Base-by-base conservation (phyloP, 2,888 invertebrate species). In the Dryobota labecula region DNA sequence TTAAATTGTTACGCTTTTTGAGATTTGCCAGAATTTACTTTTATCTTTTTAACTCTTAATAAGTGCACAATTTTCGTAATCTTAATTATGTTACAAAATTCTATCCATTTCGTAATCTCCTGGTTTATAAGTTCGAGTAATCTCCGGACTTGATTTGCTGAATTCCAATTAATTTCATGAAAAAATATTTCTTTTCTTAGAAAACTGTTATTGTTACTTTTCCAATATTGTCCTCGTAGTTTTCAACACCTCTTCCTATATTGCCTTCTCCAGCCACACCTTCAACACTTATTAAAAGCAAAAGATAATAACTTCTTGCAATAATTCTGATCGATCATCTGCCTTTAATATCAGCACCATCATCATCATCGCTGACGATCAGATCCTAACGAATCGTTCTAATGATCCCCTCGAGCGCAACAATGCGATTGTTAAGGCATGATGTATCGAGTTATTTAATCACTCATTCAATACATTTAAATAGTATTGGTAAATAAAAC, bases 371-470 rank as follows among this genome's bases (percentile, higher is more conserved):
- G 58, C 66, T 83, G 82, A 77, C 78, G 82, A 86, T 84, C 80
- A 80, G 70, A 74, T 76, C 73, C 71, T 85, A 86, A 85, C 86
- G 82, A 82, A 84, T 67, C 67, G 80, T 76, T 85, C 86, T 90
- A 90, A 89, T 90, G 87, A 86, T 86, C 71, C 76, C 80, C 84
- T 85, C 83, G 86, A 86, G 85, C 86, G 87, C 72, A 90, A 91
- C 90, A 92, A 92, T 90, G 83, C 83, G 78, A 89, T 91, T 90
- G 90, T 92, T 92, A 90, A 85, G 85, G 90, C 90, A 91, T 92
- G 91, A 93, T 92, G 83, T 90, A 93, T 92, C 84, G 89, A 88
- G 91, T 89, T 86, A 86, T 90, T 90, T 90, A 91, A 92, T 92
- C 89, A 90, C 86, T 91, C 89, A 92, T 92, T 91, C 90, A 91